Base-by-base conservation (phyloP, 2,797 vertebrate species). In the Mareca strepera region DNA sequence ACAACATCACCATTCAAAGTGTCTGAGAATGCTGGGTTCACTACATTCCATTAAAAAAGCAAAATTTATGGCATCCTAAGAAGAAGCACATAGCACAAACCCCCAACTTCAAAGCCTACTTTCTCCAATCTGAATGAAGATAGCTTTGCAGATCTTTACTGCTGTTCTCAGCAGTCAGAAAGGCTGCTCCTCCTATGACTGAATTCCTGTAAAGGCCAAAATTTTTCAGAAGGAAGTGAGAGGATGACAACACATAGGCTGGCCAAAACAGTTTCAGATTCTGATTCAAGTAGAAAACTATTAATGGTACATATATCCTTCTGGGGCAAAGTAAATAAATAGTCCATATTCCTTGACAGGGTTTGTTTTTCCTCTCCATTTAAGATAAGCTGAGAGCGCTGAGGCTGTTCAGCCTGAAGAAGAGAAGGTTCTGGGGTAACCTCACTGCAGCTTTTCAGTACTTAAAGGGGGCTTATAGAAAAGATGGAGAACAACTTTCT, bases 181-280 rank as follows among this genome's bases (percentile, higher is more conserved):
- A 92, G 0, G 1, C 76, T 53, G 50, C 14, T 90, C 63, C 85
- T 46, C 37, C 63, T 46, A 48, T 77, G 92, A 73, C 0, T 84
- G 66, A 93, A 74, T 63, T 64, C 28, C 1, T 17, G 28, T 39
- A 77, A 93, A 94, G 83, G 91, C 74, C 90, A 94, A 88, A 56
- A 74, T 87, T 94, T 96, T 96, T 94, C 95, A 95, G 18, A 92
- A 81, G 56, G 25, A 95, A 93, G 29, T 69, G 6, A 13, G 29
- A 87, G 8, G 20, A 85, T 62, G 68, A 77, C 52, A 88, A 81
- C 37, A 28, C 53, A 84, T 68, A 92, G 29, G 33, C 33, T 55
- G 11, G 68, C 85, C 86, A 97, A 93, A 95, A 95, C 31, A 92
- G 16, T 63, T 94, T 76, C 74, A 56, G 56, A 82, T 68, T 92